phyloP scores from a whole-genome alignment of 2,888 invertebrate species.

The Peribatodes rhomboidaria region DNA sequence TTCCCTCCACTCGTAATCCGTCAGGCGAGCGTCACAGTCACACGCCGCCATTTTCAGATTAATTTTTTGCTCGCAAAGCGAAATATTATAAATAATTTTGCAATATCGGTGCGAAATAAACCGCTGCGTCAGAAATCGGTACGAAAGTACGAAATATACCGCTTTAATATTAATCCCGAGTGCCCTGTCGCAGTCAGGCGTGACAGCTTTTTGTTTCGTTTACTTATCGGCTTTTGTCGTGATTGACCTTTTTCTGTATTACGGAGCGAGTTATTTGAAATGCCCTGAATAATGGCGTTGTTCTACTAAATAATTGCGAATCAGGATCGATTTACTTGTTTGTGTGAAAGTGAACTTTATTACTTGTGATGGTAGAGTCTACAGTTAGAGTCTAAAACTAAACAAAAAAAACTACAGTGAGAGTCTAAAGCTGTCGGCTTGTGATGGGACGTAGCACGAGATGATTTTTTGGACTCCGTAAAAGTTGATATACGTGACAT shows the following conservation, averaged over 20 bases:
- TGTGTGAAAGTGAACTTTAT: neutral
- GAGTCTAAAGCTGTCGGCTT: no score
- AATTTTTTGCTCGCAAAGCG: slow-evolving; percentile 9
- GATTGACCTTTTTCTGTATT: slow-evolving; percentile 40
- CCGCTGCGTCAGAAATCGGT: slow-evolving; percentile 13
- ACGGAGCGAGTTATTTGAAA: slow-evolving; percentile 13
- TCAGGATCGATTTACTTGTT: neutral
- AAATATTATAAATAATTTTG: slow-evolving; percentile 13
- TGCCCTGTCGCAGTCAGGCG: slow-evolving; percentile 35
- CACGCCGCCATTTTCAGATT: slow-evolving; percentile 11
- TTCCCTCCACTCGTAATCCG: slow-evolving; percentile 4
- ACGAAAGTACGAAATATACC: slow-evolving; percentile 29
- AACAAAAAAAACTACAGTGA: no score
- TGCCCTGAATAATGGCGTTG: slow-evolving; percentile 16
- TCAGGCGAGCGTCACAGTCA: neutral
- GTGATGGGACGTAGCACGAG: no score
- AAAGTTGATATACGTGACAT: no score
- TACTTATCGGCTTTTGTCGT: slow-evolving; percentile 44
- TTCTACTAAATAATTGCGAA: slow-evolving; percentile 8
- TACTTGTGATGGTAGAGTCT: neutral
- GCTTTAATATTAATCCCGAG: slow-evolving; percentile 48
- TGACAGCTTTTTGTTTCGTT: slow-evolving; percentile 45
- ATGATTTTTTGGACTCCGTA: no score
- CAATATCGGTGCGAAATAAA: slow-evolving; percentile 20
- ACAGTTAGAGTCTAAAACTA: no score